Conservation (phyloP, 2,888 invertebrate genomes). For the Calameuta filiformis region DNA sequence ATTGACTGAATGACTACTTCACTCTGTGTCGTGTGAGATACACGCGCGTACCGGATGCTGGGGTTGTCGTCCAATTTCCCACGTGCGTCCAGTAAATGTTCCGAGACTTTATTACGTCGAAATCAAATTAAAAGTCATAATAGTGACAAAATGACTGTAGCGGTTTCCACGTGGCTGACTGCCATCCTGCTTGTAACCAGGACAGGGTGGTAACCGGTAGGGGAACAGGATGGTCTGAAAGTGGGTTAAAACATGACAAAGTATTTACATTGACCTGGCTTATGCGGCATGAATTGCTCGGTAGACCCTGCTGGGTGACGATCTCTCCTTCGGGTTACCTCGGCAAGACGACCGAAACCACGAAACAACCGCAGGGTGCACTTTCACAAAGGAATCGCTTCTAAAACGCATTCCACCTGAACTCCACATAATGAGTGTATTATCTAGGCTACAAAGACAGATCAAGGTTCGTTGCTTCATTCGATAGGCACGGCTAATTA, state of each 20-base stretch:
- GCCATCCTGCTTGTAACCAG: background rate
- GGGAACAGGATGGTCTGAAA: background rate
- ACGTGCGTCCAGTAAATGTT: background rate
- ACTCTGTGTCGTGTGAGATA: background rate
- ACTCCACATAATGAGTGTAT: background rate
- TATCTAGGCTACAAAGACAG: background rate
- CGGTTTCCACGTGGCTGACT: slow-evolving; percentile 22
- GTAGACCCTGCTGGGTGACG: slow-evolving; percentile 15
- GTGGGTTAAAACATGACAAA: slow-evolving; percentile 19
- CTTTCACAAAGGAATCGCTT: background rate
- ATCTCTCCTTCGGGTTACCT: slow-evolving; percentile 2
- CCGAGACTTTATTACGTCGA: background rate
- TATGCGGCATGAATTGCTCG: slow-evolving; percentile 19
- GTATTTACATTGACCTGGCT: slow-evolving; percentile 24
- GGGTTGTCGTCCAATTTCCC: background rate
- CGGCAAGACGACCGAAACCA: background rate
- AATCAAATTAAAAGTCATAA: slow-evolving; percentile 23
- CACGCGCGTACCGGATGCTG: background rate
- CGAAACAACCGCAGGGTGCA: slow-evolving; percentile 2
- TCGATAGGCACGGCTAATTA: background rate
- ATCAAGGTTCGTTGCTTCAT: background rate
- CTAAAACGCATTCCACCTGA: background rate
- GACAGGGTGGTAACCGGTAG: background rate
- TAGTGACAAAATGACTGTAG: slow-evolving; percentile 21
- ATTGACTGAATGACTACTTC: background rate